Evolutionary conservation across 1,140 invertebrate species (phyloP).

Genomic region (Drosophila bocqueti): DNA sequence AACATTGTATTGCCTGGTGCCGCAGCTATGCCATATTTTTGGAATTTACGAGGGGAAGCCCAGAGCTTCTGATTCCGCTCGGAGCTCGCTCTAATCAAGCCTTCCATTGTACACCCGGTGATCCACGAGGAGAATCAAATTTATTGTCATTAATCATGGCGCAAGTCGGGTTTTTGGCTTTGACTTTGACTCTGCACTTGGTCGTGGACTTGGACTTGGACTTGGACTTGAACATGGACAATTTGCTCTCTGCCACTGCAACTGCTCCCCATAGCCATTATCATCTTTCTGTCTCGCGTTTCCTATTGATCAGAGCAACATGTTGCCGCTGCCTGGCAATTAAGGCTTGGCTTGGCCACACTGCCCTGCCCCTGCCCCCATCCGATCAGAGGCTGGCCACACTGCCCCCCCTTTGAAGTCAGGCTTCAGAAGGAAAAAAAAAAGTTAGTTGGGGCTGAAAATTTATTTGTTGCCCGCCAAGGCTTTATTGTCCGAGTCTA

Average conservation of each 20-base stretch:
- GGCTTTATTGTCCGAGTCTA: conserved; percentile 60
- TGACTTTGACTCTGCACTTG: conserved; percentile 67
- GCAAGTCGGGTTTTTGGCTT: conserved; percentile 49
- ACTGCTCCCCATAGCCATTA: conserved; percentile 50
- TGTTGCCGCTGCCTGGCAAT: conserved; percentile 81
- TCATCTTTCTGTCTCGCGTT: conserved; percentile 53
- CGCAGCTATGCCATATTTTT: conserved; percentile 70
- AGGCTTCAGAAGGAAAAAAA: conserved; percentile 8
- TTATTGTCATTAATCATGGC: conserved; percentile 83
- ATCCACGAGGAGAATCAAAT: conserved; percentile 67
- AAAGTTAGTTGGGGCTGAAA: conserved; percentile 44
- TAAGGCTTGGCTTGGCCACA: conserved; percentile 71
- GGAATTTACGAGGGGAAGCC: conserved; percentile 67
- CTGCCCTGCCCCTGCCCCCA: background rate
- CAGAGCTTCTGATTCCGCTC: conserved; percentile 31
- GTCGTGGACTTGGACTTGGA: conserved; percentile 32
- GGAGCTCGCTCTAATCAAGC: conserved; percentile 68
- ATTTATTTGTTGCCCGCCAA: conserved; percentile 74
- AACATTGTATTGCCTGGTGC: conserved; percentile 55
- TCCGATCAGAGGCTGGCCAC: background rate
- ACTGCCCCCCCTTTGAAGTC: conserved; percentile 3
- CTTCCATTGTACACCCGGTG: conserved; percentile 51
- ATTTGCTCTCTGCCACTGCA: conserved; percentile 37
- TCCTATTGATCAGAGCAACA: conserved; percentile 80
- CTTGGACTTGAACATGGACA: conserved; percentile 38